These are phyloP conservation scores for Acropternis orthonyx DNA, from an alignment of 2,797 vertebrate species.

Conservation along the genomic window DNA sequence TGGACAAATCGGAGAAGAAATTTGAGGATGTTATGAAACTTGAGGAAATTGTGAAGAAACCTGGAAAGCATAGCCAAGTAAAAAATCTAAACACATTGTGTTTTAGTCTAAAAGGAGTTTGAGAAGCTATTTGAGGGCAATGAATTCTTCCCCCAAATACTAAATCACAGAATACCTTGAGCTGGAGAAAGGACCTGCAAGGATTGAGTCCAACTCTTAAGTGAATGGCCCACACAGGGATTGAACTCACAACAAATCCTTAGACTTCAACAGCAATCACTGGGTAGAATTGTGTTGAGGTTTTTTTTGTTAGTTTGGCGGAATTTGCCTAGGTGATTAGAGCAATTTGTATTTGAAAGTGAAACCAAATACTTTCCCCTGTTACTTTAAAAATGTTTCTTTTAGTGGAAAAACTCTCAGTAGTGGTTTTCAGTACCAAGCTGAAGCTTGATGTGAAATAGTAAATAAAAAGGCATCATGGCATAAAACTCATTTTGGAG, in stretches of 20 bases:
- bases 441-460: not conserved
- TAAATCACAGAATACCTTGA: not conserved
- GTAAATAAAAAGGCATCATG: not conserved
- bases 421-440: not conserved
- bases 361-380: not conserved
- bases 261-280: not conserved
- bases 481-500: not conserved
- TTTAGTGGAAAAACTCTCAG: not conserved
- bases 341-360: not conserved
- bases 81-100: not conserved
- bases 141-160: not conserved
- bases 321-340: not conserved
- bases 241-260: not conserved
- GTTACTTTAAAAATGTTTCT: not conserved
- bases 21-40: not conserved
- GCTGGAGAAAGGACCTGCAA: not conserved
- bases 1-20: not conserved
- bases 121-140: not conserved
- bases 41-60: not conserved
- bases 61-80: not conserved
- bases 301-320: not conserved
- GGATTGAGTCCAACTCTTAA: not conserved
- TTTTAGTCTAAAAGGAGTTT: not conserved
- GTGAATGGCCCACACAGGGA: not conserved
- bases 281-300: rapidly evolving